Conservation (phyloP, 2,797 vertebrate genomes). For the Halcyon leucocephala region DNA sequence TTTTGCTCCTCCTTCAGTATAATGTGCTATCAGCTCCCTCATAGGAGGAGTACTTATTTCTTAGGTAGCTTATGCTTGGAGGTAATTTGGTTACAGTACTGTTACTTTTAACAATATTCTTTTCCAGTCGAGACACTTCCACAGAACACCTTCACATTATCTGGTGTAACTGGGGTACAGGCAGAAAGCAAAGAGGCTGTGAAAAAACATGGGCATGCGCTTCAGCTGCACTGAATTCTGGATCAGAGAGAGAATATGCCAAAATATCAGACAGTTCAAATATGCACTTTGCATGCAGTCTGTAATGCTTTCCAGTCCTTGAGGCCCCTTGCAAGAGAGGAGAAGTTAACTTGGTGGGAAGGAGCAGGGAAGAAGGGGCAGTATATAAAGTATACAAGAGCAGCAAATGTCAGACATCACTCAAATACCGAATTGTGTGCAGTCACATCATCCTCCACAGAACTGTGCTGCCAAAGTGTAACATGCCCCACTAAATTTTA, state of each 20-base stretch:
- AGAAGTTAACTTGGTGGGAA: not conserved
- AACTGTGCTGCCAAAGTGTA: not conserved
- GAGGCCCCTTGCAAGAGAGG: not conserved
- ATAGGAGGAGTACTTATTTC: not conserved
- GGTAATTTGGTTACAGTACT: not conserved
- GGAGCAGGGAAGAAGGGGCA: not conserved
- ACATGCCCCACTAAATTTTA: not conserved
- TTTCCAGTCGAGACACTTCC: not conserved
- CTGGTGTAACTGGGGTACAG: not conserved
- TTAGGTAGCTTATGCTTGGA: not conserved
- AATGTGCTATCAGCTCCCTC: not conserved
- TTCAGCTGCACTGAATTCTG: not conserved
- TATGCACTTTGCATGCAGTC: not conserved
- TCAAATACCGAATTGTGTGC: not conserved
- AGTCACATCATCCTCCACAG: not conserved
- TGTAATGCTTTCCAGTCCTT: not conserved
- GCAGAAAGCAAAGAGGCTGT: not conserved
- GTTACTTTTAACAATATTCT: not conserved
- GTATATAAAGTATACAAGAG: not conserved
- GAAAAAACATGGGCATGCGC: not conserved
- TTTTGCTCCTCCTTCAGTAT: not conserved
- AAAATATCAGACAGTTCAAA: not conserved
- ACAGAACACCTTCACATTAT: not conserved
- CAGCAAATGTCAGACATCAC: not conserved
- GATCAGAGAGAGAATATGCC: not conserved